Percentiles rank a stretch among this genome's conserved stretches.
Evolutionary conservation across 2,888 invertebrate species (phyloP).

Genomic region (Axea sp.): DNA sequence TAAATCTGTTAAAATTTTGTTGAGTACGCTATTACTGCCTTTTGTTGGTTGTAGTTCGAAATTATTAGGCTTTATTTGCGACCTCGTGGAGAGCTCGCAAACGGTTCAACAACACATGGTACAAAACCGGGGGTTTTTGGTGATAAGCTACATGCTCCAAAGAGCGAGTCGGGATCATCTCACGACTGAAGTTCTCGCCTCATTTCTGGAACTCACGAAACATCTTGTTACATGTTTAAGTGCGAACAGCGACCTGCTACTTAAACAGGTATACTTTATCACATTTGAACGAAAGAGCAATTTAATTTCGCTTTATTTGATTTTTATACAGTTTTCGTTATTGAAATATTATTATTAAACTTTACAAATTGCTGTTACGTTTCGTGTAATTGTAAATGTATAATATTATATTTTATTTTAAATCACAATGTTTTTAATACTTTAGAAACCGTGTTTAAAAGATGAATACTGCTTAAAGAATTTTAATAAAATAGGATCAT

Average conservation of each 20-base stretch:
- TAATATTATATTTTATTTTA: too few relatives aligned
- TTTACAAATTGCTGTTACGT: too few relatives aligned
- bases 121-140: slow-evolving; percentile 98
- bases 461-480: too few relatives aligned
- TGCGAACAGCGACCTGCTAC: slow-evolving; percentile 93
- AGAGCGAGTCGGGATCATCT: slow-evolving; percentile 95
- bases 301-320: background rate
- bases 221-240: slow-evolving; percentile 95
- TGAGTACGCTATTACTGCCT: background rate
- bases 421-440: too few relatives aligned
- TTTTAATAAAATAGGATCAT: too few relatives aligned
- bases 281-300: background rate
- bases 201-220: slow-evolving; percentile 94
- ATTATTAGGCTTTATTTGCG: slow-evolving; percentile 97
- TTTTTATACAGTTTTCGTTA: too few relatives aligned
- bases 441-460: too few relatives aligned
- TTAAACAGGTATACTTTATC: slow-evolving; percentile 89
- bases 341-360: too few relatives aligned
- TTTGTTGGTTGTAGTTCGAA: slow-evolving; percentile 86
- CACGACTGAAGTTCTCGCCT: slow-evolving; percentile 94
- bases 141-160: slow-evolving; percentile 98
- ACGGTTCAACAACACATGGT: slow-evolving; percentile 99
- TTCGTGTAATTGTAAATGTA: too few relatives aligned
- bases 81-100: slow-evolving; percentile 96
- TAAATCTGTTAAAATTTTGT: background rate